phyloP scores from a whole-genome alignment of 2,888 invertebrate species.

The Amphiduros pacificus region DNA sequence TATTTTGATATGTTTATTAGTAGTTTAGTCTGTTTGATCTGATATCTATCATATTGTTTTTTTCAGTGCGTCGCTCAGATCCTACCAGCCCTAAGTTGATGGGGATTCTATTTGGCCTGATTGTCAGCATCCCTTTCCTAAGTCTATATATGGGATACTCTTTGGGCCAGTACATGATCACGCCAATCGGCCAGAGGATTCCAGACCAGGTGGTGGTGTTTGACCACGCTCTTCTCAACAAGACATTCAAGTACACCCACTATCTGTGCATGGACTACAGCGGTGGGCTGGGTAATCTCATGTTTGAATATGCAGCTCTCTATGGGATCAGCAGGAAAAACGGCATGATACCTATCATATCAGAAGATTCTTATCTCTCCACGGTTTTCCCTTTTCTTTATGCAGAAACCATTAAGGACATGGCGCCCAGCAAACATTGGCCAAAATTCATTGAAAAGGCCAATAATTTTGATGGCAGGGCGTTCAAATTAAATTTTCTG shows the following conservation, averaged over 20 bases:
- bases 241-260: constrained; percentile 28
- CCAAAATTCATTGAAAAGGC: constrained; percentile 23
- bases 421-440: constrained; percentile 11
- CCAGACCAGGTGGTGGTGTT: constrained; percentile 20
- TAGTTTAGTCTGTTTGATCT: no score
- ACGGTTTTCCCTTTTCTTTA: constrained; percentile 13
- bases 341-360: constrained; percentile 24
- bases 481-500: constrained; percentile 29
- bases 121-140: constrained; percentile 25
- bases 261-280: constrained; percentile 24
- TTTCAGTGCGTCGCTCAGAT: constrained; percentile 14
- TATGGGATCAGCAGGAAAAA: constrained; percentile 30
- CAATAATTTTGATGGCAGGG: constrained; percentile 25
- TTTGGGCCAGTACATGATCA: constrained; percentile 21
- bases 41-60: no score
- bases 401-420: background rate
- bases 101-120: constrained; percentile 13
- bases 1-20: no score
- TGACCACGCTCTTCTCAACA: constrained; percentile 26
- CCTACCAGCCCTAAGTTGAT: constrained; percentile 12
- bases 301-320: constrained; percentile 33
- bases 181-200: background rate
- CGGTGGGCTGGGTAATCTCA: constrained; percentile 32
- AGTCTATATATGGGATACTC: constrained; percentile 26
- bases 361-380: constrained; percentile 12